Evolutionary conservation across 1,140 invertebrate genomes (phyloP).

Genomic region (Daktulosphaira vitifoliae): DNA sequence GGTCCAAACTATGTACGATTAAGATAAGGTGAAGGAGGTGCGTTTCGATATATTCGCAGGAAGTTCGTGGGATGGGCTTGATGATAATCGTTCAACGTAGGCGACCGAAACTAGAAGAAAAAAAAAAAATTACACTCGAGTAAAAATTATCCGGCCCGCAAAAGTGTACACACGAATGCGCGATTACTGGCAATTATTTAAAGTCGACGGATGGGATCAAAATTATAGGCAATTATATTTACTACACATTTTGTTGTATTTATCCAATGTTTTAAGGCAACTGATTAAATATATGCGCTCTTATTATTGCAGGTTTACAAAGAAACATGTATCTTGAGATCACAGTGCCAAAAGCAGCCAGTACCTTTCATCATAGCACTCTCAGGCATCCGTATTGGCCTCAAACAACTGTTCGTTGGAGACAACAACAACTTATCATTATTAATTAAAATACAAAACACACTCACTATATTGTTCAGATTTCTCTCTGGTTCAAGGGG

Average conservation of each 20-base stretch:
- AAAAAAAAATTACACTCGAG: not conserved
- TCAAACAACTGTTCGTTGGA: constrained; percentile 30
- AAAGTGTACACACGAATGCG: no score
- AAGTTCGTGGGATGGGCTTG: constrained; percentile 19
- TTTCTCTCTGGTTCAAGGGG: not conserved
- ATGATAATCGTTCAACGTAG: constrained; percentile 23
- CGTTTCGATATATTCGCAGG: constrained; percentile 15
- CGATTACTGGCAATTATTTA: no score
- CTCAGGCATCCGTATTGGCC: constrained; percentile 29
- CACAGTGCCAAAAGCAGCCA: not conserved
- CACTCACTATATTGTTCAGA: constrained; percentile 19
- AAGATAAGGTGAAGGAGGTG: constrained; percentile 7
- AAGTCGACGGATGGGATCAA: no score
- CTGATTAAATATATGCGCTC: not conserved
- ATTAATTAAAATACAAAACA: not conserved
- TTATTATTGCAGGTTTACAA: constrained; percentile 15
- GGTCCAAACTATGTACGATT: no score
- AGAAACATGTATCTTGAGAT: constrained; percentile 6
- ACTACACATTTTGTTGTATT: no score
- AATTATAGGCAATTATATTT: no score
- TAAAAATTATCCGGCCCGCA: no score
- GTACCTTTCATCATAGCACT: constrained; percentile 2
- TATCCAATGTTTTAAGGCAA: not conserved
- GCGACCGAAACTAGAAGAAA: constrained; percentile 8
- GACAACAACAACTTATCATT: not conserved